A percentile compares a stretch with the other conserved stretches of the same genome.
Evolutionary conservation across 23 tunicate species (phyloP).

Genomic region (Diplosoma virens): DNA sequence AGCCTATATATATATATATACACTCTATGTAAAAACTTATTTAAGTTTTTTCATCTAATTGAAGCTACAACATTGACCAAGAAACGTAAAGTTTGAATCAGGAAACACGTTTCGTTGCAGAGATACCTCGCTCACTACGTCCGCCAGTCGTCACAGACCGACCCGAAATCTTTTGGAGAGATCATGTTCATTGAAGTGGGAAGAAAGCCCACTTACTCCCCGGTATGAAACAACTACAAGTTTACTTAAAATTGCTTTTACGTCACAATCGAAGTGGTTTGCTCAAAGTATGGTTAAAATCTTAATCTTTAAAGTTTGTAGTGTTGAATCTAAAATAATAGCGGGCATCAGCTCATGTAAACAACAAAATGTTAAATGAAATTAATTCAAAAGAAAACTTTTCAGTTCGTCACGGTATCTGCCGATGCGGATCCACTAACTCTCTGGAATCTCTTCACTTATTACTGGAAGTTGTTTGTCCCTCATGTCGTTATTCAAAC

Average conservation of each 20-base stretch:
- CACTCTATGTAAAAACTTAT: no score
- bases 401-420: slow-evolving; percentile 27
- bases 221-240: no score
- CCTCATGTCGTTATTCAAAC: slow-evolving; percentile 9
- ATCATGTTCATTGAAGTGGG: slow-evolving; percentile 25
- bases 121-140: slow-evolving; percentile 6
- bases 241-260: no score
- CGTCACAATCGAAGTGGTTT: no score
- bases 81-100: no score
- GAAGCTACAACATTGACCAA: no score
- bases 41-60: no score
- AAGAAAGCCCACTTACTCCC: slow-evolving; percentile 30
- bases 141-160: not conserved
- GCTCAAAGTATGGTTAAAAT: not conserved
- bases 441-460: slow-evolving; percentile 19
- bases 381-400: not conserved
- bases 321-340: not conserved
- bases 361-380: not conserved
- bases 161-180: slow-evolving; percentile 19
- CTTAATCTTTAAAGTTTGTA: not conserved
- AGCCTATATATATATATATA: no score
- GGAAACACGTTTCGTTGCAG: not conserved
- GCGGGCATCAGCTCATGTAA: no score
- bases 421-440: slow-evolving; percentile 1
- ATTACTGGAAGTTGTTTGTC: slow-evolving; percentile 23